A percentile compares a stretch with the other conserved stretches of the same genome.
Conservation (phyloP, 2,888 invertebrate species). For the Trissonchulus sp. region DNA sequence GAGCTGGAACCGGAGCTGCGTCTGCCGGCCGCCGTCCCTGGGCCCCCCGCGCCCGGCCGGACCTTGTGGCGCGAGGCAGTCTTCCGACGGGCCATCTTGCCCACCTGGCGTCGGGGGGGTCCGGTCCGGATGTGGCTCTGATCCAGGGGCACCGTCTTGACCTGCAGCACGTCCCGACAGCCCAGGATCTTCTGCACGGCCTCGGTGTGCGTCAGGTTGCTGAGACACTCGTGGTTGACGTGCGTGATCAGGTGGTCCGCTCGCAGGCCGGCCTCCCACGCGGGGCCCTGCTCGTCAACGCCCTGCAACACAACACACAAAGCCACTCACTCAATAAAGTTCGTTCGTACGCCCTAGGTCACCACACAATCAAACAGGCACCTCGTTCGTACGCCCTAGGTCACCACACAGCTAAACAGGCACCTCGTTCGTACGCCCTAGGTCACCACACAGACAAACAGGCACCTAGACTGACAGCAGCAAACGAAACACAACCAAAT, state of each 20-base stretch:
- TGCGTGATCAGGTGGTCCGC: slow-evolving; percentile 75
- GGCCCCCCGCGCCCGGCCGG: not conserved
- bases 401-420: no score
- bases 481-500: no score
- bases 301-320: slow-evolving; percentile 19
- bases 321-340: no score
- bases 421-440: no score
- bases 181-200: slow-evolving; percentile 48
- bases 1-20: slow-evolving; percentile 60
- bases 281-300: slow-evolving; percentile 40
- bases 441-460: not conserved
- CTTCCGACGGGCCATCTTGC: slow-evolving; percentile 54
- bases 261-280: slow-evolving; percentile 57
- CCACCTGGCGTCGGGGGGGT: slow-evolving; percentile 62
- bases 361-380: not conserved
- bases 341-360: not conserved
- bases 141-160: slow-evolving; percentile 68
- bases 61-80: slow-evolving; percentile 23
- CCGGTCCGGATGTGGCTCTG: slow-evolving; percentile 83
- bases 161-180: slow-evolving; percentile 47
- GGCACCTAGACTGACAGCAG: not conserved
- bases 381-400: not conserved
- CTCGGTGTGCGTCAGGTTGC: slow-evolving; percentile 50
- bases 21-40: not conserved
- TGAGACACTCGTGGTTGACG: slow-evolving; percentile 67